phyloP scores from a whole-genome alignment of 2,797 vertebrate species.

The Manis pentadactyla region DNA sequence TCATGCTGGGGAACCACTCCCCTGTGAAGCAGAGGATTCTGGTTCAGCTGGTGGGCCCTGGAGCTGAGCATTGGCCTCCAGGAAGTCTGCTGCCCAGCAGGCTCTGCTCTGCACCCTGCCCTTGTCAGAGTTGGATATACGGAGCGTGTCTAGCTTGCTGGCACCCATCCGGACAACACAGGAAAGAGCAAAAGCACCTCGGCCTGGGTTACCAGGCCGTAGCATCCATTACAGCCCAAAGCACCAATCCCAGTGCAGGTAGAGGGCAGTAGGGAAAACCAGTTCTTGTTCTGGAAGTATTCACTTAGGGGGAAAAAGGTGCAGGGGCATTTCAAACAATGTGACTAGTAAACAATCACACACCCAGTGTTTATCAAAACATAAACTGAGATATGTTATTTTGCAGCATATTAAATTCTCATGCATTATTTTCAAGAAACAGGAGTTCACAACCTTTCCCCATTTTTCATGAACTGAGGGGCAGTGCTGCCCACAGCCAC shows the following conservation, averaged over 20 bases:
- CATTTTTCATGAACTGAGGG: neutral
- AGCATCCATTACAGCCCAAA: neutral
- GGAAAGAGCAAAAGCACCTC: neutral
- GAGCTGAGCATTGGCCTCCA: neutral
- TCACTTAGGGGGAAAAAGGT: neutral
- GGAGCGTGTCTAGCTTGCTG: neutral
- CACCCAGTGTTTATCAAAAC: neutral
- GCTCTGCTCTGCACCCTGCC: neutral
- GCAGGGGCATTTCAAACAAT: neutral
- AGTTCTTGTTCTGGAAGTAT: neutral
- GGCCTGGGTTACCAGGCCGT: neutral
- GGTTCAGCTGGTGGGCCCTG: accelerated
- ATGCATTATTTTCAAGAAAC: neutral
- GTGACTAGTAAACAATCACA: neutral
- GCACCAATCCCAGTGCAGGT: neutral
- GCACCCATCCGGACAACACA: neutral
- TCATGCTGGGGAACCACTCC: neutral
- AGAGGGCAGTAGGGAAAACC: neutral
- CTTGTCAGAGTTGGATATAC: too few species aligned
- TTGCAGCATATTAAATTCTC: neutral
- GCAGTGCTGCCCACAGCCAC: neutral
- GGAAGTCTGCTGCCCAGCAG: too few species aligned
- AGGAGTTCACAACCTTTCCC: neutral
- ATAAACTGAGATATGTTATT: neutral
- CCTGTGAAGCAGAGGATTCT: neutral